Evolutionary conservation across 2,888 invertebrate genomes (phyloP).

Genomic region (Cancer borealis): DNA sequence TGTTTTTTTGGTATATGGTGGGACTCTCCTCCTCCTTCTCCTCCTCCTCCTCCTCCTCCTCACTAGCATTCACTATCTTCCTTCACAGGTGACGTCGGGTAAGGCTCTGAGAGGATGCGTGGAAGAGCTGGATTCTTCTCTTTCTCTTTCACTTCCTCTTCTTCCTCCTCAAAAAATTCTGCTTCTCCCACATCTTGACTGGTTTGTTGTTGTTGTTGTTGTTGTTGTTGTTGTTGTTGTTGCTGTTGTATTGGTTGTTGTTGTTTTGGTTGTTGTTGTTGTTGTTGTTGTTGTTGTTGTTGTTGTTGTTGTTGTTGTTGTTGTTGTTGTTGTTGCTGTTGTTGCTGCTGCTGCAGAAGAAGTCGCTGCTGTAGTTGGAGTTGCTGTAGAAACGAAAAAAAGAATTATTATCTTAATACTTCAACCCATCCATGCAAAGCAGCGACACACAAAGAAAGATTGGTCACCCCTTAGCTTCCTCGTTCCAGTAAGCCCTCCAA

Average conservation of each 20-base stretch:
- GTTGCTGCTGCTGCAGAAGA: constrained; percentile 57
- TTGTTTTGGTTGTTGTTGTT: constrained; percentile 62
- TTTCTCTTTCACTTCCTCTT: not conserved
- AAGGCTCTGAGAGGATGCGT: not conserved
- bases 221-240: constrained; percentile 59
- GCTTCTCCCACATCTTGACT: not conserved
- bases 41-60: not conserved
- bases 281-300: constrained; percentile 48
- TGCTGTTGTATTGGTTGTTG: constrained; percentile 59
- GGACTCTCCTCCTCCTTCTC: not conserved
- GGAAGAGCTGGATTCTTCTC: not conserved
- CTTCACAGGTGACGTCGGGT: constrained; percentile 56
- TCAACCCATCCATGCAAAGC: not conserved
- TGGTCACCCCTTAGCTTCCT: not conserved
- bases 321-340: constrained; percentile 55
- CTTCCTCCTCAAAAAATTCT: not conserved
- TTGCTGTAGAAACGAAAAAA: constrained; percentile 52
- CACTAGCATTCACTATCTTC: constrained; percentile 66
- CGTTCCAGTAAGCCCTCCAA: not conserved
- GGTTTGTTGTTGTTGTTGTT: constrained; percentile 9
- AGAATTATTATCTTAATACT: not conserved
- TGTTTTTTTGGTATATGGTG: not conserved
- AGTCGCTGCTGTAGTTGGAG: constrained; percentile 66
- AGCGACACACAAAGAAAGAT: not conserved
- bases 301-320: constrained; percentile 45